A percentile compares a stretch with the other conserved stretches of the same genome.
Evolutionary conservation across 1,140 invertebrate genomes (phyloP).

Genomic region (Palaemon carinicauda): DNA sequence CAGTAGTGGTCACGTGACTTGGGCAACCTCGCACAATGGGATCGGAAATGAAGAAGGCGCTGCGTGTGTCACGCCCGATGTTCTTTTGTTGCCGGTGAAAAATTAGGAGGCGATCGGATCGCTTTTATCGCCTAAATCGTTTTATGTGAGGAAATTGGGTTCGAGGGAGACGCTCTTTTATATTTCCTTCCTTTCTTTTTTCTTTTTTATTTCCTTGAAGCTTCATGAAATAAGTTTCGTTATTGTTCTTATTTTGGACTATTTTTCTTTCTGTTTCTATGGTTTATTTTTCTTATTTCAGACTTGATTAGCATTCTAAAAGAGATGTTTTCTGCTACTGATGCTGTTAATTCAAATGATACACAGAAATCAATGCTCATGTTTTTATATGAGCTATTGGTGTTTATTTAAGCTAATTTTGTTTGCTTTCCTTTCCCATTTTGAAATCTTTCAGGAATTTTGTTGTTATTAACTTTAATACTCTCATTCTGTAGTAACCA

Average conservation of each 20-base stretch:
- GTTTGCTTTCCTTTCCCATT: too few species aligned
- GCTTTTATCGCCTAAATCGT: slow-evolving; percentile 18
- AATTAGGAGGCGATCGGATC: slow-evolving; percentile 20
- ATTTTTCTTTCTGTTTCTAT: too few species aligned
- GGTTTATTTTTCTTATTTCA: too few species aligned
- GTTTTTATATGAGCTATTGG: too few species aligned
- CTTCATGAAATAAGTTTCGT: background rate
- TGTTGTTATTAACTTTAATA: too few species aligned
- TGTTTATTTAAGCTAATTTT: too few species aligned
- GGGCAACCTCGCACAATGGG: slow-evolving; percentile 18
- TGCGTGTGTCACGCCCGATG: slow-evolving; percentile 17
- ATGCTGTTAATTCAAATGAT: too few species aligned
- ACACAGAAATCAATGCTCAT: too few species aligned
- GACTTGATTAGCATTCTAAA: too few species aligned
- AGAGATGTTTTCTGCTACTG: too few species aligned
- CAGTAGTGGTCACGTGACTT: background rate
- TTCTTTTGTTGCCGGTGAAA: slow-evolving; percentile 30
- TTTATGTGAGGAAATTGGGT: background rate
- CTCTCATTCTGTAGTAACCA: too few species aligned
- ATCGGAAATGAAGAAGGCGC: slow-evolving; percentile 27
- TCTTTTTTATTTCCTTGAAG: background rate
- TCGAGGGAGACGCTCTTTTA: background rate
- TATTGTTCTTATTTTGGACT: background rate
- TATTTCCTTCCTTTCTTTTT: background rate
- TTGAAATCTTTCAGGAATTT: too few species aligned